Base-by-base conservation (phyloP, 2,888 invertebrate genomes). In the Copidosoma aretas region DNA sequence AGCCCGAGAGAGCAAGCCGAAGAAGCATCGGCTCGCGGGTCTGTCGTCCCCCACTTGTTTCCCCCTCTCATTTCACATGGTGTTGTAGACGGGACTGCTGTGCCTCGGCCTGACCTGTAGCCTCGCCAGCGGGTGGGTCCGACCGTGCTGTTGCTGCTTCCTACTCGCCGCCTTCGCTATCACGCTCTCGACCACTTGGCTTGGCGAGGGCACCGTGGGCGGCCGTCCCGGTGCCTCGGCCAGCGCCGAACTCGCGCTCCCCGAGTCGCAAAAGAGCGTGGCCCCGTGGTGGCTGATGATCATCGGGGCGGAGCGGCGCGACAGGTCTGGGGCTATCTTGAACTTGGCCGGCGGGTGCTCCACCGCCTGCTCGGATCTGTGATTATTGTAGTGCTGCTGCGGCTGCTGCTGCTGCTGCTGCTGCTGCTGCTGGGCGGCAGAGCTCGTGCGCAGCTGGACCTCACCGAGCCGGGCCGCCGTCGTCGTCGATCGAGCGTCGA, bases 91-190 rank as follows among this genome's bases (percentile, higher is more conserved):
- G 81, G 91, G 89, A 87, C 93, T 91, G 85, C 91, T 92, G 86
- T 91, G 88, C 86, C 90, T 88, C 78, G 89, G 88, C 87, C 92
- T 90, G 85, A 91, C 88, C 86, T 91, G 91, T 85, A 96, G 89
- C 89, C 92, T 91, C 79, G 94, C 91, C 81, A 96, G 88, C 75
- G 96, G 95, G 88, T 96, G 95, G 80, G 93, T 94, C 85, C 93
- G 94, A 78, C 95, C 95, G 84, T 94, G 95, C 84, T 95, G 95
- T 79, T 91, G 94, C 84, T 95, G 95, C 85, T 92, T 90, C 84
- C 92, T 92, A 77, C 88, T 90, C 81, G 90, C 89, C 79, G 90
- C 89, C 83, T 89, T 90, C 76, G 90, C 89, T 78, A 90, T 89
- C 77, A 91, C 90, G 80, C 89, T 89, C 71, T 90, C 88, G 65